Evolutionary conservation across 2,797 vertebrate genomes (phyloP), one percentile per base, ranked within the genome.

Genomic region (Malacoctenus gilli): DNA sequence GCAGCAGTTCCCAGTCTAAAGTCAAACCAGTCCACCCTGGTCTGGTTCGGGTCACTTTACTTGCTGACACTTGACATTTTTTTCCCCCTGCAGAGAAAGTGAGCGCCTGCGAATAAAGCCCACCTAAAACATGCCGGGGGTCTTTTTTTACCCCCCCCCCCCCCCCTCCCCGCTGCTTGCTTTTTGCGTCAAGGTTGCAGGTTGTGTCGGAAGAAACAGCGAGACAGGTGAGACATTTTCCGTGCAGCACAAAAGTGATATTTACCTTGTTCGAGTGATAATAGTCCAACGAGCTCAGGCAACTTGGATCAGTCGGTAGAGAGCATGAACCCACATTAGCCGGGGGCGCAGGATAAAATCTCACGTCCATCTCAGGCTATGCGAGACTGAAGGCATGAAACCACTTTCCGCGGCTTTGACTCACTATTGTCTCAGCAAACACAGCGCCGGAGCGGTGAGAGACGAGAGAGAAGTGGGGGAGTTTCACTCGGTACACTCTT

Each of bases 191-290:
- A 72, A 71, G 56, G n/a, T n/a, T 59, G 50, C 37, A 76, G 58
- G 36, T 58, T 59, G 25, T 9, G 49, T 51, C 44, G 20, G 48
- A 23, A 30, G 50, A 5, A 5, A 39, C 15, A 32, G 10, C 53
- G 7, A 73, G 48, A 75, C 85, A 88, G 79, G 77, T 85, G 79
- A 79, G 46, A 42, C 49, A 14, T n/a, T 31, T 36, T 52, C 12
- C 23, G 7, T 18, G 57, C 59, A 55, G 15, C 46, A 11, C 37
- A 22, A 31, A 32, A 21, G 46, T 37, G 61, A 64, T 59, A 67
- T 88, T 92, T 96, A 97, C 96, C 96, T 98, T 98, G 93, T 95
- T 95, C 85, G 95, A 93, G 92, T 96, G 95, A 83, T 96, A 98
- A 94, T 97, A 96, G 91, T 98, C 96, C 95, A 97, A 89, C 86